A percentile compares a stretch with the other conserved stretches of the same genome.
Conservation (phyloP, 2,113 vertebrate genomes). For the Nyctibius bracteatus region DNA sequence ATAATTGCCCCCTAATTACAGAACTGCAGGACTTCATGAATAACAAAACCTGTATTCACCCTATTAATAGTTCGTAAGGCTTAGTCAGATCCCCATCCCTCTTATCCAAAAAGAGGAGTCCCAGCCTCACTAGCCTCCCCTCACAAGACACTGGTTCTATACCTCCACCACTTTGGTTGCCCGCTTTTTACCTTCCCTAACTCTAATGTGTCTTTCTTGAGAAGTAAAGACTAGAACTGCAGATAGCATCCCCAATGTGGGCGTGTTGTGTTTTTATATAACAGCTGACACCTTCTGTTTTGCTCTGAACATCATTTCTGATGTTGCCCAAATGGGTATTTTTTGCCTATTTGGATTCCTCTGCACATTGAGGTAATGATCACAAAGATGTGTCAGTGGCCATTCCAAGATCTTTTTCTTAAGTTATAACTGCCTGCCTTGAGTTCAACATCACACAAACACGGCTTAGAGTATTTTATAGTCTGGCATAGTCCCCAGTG, state of each 20-base stretch:
- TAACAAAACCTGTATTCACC: background rate
- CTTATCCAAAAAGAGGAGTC: background rate
- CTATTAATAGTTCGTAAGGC: background rate
- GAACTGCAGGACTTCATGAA: background rate
- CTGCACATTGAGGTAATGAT: background rate
- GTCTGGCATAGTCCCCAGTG: background rate
- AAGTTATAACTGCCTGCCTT: background rate
- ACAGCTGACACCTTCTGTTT: background rate
- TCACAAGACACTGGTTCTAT: background rate
- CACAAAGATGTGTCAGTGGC: background rate
- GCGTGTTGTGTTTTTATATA: background rate
- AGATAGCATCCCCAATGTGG: background rate
- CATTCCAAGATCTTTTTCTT: background rate
- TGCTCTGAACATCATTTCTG: background rate
- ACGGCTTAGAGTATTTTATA: background rate
- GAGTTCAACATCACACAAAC: background rate
- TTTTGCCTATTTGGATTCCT: background rate
- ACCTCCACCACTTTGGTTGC: background rate
- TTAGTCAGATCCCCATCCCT: background rate
- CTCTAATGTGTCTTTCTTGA: background rate
- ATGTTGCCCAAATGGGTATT: background rate
- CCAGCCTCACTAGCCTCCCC: background rate
- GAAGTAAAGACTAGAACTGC: background rate
- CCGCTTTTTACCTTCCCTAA: background rate
- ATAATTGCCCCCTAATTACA: background rate